Evolutionary conservation across 2,888 invertebrate species (phyloP), one percentile per base, ranked within the genome.

Genomic region (Eremobia ochroleuca): DNA sequence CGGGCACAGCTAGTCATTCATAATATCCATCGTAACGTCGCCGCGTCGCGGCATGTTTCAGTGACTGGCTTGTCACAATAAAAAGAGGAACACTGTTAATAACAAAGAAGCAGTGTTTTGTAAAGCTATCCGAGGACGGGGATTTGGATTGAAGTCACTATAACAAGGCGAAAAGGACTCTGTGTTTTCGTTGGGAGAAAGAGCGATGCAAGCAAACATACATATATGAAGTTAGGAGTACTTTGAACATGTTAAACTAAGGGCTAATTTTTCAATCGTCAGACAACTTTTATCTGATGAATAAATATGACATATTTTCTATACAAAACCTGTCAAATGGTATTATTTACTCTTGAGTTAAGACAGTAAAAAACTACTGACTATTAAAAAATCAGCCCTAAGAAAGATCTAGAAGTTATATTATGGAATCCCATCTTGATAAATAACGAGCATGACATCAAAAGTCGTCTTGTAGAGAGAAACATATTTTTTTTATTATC

Each of bases 11-110:
- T 49, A 49, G 49, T 21, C 72, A 73, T 77, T 78, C 21, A 55
- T 74, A 74, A 82, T 62, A 77, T 62, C 58, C 58, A 37, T 85
- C 59, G 68, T 73, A 62, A 79, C 75, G 70, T 65, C n/a, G 49
- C 15, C 18, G 66, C 75, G 70, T 68, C n/a, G 49, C 15, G 21
- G 66, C 55, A 46, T 21, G 69, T 76, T 72, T 72, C 67, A 62
- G 70, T 73, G 52, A 64, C 34, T 78, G 40, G n/a, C n/a, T 66
- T 2, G 72, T 61, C 68, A 59, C 43, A 71, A 28, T 67, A 82
- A 84, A 79, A 77, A 59, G 28, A 73, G 15, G 37, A 59, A 81
- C 25, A 49, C 31, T 72, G 55, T 77, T 52, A 37, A 55, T 49
- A 70, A 79, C 73, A 76, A 70, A 61, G 61, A 46, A n/a, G 37